phyloP scores from a whole-genome alignment of 2,113 vertebrate species.

The Pollachius pollachius region DNA sequence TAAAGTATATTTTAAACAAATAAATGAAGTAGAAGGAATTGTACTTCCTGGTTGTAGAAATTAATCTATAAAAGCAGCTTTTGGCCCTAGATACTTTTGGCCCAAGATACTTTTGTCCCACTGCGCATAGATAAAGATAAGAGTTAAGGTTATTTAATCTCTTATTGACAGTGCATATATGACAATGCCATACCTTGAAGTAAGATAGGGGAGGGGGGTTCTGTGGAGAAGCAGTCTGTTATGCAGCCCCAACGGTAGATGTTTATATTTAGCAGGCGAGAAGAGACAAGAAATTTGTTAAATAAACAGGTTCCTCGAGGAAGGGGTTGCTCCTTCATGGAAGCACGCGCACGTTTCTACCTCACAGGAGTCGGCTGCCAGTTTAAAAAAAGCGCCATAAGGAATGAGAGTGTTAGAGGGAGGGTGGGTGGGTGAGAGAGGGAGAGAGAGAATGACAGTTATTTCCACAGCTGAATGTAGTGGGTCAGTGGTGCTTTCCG shows the following conservation, averaged over 20 bases:
- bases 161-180: slow-evolving; percentile 12
- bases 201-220: slow-evolving; percentile 9
- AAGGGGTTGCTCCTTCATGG: background rate
- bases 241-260: slow-evolving; percentile 29
- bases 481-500: slow-evolving; percentile 33
- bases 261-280: slow-evolving; percentile 60
- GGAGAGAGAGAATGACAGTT: slow-evolving; percentile 49
- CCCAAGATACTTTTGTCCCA: background rate
- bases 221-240: slow-evolving; percentile 16
- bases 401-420: slow-evolving; percentile 45
- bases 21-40: too few relatives aligned
- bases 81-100: background rate
- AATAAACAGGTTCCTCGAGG: background rate
- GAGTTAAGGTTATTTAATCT: background rate
- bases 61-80: too few relatives aligned
- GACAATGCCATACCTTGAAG: slow-evolving; percentile 31
- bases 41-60: too few relatives aligned
- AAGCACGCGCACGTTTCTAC: slow-evolving; percentile 33
- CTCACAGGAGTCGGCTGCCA: slow-evolving; percentile 25
- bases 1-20: too few relatives aligned
- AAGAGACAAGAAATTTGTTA: slow-evolving; percentile 20
- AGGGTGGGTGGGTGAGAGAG: slow-evolving; percentile 28
- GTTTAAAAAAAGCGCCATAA: slow-evolving; percentile 66
- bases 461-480: slow-evolving; percentile 70
- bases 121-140: background rate